Conservation (phyloP, 2,888 invertebrate genomes). For the Rotaria magnacalcarata region DNA sequence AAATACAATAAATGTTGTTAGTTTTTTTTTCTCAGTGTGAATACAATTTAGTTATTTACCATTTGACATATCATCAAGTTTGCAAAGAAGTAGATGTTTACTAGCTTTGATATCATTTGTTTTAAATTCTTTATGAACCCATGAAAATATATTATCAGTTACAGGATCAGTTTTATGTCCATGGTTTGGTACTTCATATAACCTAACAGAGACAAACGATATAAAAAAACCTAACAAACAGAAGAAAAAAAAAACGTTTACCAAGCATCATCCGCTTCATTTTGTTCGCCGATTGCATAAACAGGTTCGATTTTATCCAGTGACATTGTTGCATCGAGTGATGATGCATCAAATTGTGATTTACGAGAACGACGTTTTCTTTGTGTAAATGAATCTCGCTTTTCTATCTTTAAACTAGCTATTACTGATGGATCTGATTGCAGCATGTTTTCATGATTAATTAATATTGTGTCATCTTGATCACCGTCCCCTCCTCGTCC, state of each 20-base stretch:
- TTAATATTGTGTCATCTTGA: not conserved
- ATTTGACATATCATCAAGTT: conserved; percentile 22
- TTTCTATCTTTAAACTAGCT: not conserved
- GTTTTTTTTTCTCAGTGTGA: too few species aligned
- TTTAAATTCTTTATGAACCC: conserved; percentile 38
- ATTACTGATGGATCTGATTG: not conserved
- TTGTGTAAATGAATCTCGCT: not conserved
- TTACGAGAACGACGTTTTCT: conserved; percentile 10
- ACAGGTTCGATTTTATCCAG: conserved; percentile 1
- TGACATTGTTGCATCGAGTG: not conserved
- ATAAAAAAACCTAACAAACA: not conserved
- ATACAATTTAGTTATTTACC: not conserved
- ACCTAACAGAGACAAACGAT: not conserved
- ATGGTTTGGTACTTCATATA: not conserved
- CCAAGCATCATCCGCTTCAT: conserved; percentile 6
- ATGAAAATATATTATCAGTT: not conserved
- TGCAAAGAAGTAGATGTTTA: conserved; percentile 23
- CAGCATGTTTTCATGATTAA: not conserved
- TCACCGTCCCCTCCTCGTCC: too few species aligned
- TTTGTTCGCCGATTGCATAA: not conserved
- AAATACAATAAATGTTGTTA: too few species aligned
- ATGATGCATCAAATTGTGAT: not conserved
- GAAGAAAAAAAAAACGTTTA: not conserved
- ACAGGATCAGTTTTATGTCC: not conserved
- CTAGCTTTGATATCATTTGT: not conserved